Percentiles rank a stretch among this genome's conserved stretches.
Conservation (phyloP, 2,113 vertebrate species). For the Procavia capensis region DNA sequence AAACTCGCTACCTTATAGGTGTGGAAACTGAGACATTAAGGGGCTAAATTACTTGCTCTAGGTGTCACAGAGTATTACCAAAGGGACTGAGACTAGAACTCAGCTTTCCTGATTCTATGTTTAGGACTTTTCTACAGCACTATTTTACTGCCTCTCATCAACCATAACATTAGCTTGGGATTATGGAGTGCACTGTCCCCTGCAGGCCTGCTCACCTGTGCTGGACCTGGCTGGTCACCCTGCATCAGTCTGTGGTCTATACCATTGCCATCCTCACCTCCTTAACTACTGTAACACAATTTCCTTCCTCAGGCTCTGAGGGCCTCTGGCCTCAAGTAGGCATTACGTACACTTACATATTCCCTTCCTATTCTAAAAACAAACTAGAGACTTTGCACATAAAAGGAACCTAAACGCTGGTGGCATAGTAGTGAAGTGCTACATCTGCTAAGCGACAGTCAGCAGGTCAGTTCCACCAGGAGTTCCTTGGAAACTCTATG, state of each 20-base stretch:
- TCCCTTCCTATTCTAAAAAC: background rate
- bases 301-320: background rate
- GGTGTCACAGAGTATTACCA: background rate
- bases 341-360: rapidly evolving
- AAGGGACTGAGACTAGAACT: background rate
- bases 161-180: rapidly evolving
- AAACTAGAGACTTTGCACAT: background rate
- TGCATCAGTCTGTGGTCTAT: rapidly evolving
- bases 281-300: background rate
- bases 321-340: rapidly evolving
- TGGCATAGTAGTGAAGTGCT: too few relatives aligned
- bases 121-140: background rate
- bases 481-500: too few relatives aligned
- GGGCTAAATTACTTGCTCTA: background rate
- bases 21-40: background rate
- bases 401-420: background rate
- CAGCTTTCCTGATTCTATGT: background rate
- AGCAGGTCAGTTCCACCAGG: too few relatives aligned
- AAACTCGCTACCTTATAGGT: background rate
- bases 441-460: too few relatives aligned
- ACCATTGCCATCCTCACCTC: too few relatives aligned
- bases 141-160: background rate
- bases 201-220: rapidly evolving
- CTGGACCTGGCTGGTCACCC: background rate
- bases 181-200: background rate